Base-by-base conservation (phyloP, 2,797 vertebrate genomes). In the Eupleurogrammus muticus region DNA sequence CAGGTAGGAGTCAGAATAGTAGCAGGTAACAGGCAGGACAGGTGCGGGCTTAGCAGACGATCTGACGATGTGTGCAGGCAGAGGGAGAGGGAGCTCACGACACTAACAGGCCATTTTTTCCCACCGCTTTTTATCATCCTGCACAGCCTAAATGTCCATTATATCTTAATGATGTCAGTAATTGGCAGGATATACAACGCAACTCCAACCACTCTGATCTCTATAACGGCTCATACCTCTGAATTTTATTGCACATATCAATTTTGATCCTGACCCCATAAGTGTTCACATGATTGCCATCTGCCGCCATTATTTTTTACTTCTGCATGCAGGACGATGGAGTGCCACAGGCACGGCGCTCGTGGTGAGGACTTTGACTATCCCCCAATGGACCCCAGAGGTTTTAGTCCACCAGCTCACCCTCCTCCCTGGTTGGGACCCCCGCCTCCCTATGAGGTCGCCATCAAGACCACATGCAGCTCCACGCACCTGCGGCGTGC, bases 391-490 rank as follows among this genome's bases (percentile, higher is more conserved):
- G 94, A 95, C 52, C 82, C 82, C 0, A 81, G 90, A 0, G 91
- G 91, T 51, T 93, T 92, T 65, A 95, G 92, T 63, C 93, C 77
- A 21, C 76, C 87, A 0, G 83, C 83, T 34, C 92, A 35, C 9
- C 90, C 88, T 47, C 91, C 85, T 21, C 86, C 77, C 9, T 96
- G 95, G 93, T 80, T 92, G 82, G 92, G 77, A 12, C 91, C 86
- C 0, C 93, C 94, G 0, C 94, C 96, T 4, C 89, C 92, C 0
- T 95, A 95, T 19, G 94, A 82, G 75, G 94, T 95, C 36, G 93
- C 95, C 87, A 95, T 96, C 82, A 96, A 96, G 84, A 94, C 93
- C 73, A 90, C 92, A 0, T 93, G 91, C 72, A 95, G 95, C 91
- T 91, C 94, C 1, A 95, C 94, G 4, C 92, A 94, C 34, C 90